Evolutionary conservation across 2,888 invertebrate genomes (phyloP).

Genomic region (Itoplectis maculator): DNA sequence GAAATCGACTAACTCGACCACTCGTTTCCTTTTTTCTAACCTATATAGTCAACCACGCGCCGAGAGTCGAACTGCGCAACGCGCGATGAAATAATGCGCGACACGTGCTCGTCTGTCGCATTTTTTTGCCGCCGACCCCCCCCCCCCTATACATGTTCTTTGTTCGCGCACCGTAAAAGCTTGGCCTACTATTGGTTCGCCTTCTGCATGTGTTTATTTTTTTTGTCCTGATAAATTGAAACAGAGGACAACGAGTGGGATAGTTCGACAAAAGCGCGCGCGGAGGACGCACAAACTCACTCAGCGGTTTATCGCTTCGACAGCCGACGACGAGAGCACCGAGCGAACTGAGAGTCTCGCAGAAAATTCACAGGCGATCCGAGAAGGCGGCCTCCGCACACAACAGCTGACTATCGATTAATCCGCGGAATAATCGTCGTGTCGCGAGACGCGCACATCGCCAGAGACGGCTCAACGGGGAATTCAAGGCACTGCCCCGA

Average conservation of each 20-base stretch:
- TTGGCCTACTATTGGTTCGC: neutral
- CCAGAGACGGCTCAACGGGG: neutral
- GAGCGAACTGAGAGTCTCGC: too few relatives aligned
- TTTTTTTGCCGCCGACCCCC: neutral
- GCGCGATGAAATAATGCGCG: slow-evolving; percentile 48
- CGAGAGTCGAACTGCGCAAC: slow-evolving; percentile 22
- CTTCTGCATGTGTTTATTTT: too few relatives aligned
- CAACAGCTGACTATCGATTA: slow-evolving; percentile 56
- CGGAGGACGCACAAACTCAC: slow-evolving; percentile 30
- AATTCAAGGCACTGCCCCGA: neutral
- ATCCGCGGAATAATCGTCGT: slow-evolving; percentile 38
- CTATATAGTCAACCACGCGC: slow-evolving; percentile 25
- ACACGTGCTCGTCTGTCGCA: slow-evolving; percentile 46
- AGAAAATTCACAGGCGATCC: slow-evolving; percentile 35
- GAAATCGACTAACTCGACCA: slow-evolving; percentile 39
- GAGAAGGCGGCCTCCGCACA: too few relatives aligned
- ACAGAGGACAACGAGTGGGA: neutral
- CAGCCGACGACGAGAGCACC: neutral
- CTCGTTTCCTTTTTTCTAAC: slow-evolving; percentile 27
- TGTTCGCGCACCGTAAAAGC: neutral
- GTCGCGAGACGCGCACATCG: neutral
- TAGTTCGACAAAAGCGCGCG: neutral
- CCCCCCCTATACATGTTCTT: neutral
- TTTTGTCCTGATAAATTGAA: neutral
- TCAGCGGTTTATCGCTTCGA: slow-evolving; percentile 5